Base-by-base conservation (phyloP, 2,888 invertebrate genomes). In the Drosophila birchii region DNA sequence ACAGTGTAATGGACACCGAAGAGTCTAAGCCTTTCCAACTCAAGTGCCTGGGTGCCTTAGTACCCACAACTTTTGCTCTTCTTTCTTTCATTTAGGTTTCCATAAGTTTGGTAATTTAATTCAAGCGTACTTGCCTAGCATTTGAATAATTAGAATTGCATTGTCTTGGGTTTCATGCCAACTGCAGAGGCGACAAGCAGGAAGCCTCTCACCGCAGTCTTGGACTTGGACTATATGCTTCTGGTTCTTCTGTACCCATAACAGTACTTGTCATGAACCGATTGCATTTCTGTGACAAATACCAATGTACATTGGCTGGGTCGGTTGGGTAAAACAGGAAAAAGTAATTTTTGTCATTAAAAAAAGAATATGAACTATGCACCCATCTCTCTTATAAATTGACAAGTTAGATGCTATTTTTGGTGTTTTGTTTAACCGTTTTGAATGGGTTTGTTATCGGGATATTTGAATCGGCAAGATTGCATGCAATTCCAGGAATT, bases 101-200 rank as follows among this genome's bases (percentile, higher is more conserved):
- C 69, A 54, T 36, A 66, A 70, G 74, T 68, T 63, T 74, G 73
- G 88, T 88, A 86, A 86, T 88, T 86, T 86, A 86, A 86, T 86
- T 86, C 86, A 86, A 88, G 77, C 86, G 84, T 88, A 80, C 84
- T 75, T 78, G 49, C 53, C 56, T 49, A 61, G 54, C 68, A 69
- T 76, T 79, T 73, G 84, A 86, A 88, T 88, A 86, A 86, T 88
- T 88, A 88, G 86, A 86, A 86, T 88, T 88, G 88, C 79, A 77
- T 82, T 76, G 84, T 74, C 78, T 80, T 79, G 67, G 73, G 67
- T 86, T 86, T 79, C 88, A 78, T 60, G 43, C 70, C 70, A 73
- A 73, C 75, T 78, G 70, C 64, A 76, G 78, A 49, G 66, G 56
- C 59, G 67, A 66, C 55, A 38, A 68, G 61, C 70, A 79, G 80